phyloP scores from a whole-genome alignment of 2,113 vertebrate species.

The Varanus komodoensis region DNA sequence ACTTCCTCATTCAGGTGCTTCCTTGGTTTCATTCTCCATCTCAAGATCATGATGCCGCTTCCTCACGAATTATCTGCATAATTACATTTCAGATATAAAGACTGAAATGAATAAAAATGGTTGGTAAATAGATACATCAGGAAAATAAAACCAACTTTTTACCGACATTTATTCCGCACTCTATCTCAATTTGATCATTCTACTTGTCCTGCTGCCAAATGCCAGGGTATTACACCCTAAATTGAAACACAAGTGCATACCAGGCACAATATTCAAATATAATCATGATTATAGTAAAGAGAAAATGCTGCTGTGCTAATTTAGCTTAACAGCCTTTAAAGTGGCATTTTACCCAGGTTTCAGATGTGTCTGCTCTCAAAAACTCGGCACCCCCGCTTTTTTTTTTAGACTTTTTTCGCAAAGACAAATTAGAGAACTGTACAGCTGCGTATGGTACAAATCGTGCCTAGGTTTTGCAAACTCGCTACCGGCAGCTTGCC shows the following conservation, averaged over 20 bases:
- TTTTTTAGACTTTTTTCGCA: not conserved
- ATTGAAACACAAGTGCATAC: slow-evolving; percentile 52
- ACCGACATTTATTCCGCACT: slow-evolving; percentile 47
- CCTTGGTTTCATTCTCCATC: too few relatives aligned
- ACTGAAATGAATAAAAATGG: not conserved
- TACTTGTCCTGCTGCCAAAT: slow-evolving; percentile 52
- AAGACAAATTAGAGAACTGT: slow-evolving; percentile 16
- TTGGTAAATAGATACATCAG: not conserved
- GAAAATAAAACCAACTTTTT: slow-evolving; percentile 41
- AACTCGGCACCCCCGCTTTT: not conserved
- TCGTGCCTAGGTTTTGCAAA: not conserved
- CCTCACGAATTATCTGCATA: slow-evolving; percentile 49
- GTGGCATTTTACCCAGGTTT: slow-evolving; percentile 3
- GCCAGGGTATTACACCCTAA: slow-evolving; percentile 56
- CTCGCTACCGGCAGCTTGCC: not conserved
- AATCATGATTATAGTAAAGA: slow-evolving; percentile 31
- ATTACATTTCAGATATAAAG: not conserved
- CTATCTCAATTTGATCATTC: slow-evolving; percentile 54
- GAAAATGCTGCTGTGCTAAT: slow-evolving; percentile 22
- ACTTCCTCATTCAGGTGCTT: too few relatives aligned
- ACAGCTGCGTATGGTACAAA: not conserved
- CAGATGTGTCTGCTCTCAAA: slow-evolving; percentile 6
- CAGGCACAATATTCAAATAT: slow-evolving; percentile 43
- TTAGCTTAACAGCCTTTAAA: slow-evolving; percentile 38
- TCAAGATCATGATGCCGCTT: not conserved